Conservation (phyloP, 2,888 invertebrate genomes). For the Drosophila cyrtoloma region DNA sequence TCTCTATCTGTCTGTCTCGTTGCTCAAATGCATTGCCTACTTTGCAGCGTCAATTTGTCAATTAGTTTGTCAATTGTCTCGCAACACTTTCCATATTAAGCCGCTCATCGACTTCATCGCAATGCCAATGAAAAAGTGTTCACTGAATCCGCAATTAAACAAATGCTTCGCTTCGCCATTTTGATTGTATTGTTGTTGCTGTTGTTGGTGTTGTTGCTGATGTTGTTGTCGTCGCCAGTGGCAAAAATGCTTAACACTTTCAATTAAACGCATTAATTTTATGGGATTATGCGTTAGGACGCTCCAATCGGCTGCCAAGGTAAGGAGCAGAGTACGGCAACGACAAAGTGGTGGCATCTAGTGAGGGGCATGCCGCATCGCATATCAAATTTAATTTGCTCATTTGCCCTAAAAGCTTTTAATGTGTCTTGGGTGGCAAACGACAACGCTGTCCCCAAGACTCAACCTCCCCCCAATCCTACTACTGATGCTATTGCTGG, state of each 20-base stretch:
- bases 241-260: conserved; percentile 73
- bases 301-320: conserved; percentile 10
- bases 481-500: conserved; percentile 5
- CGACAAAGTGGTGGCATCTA: conserved; percentile 4
- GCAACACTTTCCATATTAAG: conserved; percentile 49
- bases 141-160: conserved; percentile 62
- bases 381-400: conserved; percentile 81
- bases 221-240: conserved; percentile 35
- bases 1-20: no score
- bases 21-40: conserved; percentile 29
- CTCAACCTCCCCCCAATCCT: not conserved
- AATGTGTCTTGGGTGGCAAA: conserved; percentile 69
- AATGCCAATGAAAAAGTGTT: conserved; percentile 15
- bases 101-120: conserved; percentile 14
- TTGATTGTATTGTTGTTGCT: conserved; percentile 5
- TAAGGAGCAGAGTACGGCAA: not conserved
- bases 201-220: not conserved
- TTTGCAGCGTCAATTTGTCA: conserved; percentile 68
- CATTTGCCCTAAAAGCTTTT: conserved; percentile 82
- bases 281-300: conserved; percentile 65
- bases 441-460: not conserved
- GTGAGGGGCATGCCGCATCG: conserved; percentile 36
- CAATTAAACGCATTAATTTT: conserved; percentile 81
- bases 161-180: conserved; percentile 44
- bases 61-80: conserved; percentile 67